A percentile compares a stretch with the other conserved stretches of the same genome.
Evolutionary conservation across 2,113 vertebrate species (phyloP).

Genomic region (Ploceus nigricollis): DNA sequence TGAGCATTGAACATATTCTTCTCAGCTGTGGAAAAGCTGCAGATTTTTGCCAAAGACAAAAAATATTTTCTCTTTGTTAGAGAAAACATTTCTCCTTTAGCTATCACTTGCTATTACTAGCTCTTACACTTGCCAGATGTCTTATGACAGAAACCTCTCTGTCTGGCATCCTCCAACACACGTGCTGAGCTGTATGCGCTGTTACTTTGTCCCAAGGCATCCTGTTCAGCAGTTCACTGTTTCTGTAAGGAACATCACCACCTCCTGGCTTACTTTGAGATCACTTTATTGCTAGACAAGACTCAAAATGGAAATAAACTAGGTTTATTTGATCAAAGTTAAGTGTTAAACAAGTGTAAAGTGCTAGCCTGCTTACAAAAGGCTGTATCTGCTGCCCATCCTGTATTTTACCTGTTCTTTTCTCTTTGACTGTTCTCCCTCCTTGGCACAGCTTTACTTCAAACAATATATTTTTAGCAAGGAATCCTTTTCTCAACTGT

Average conservation of each 20-base stretch:
- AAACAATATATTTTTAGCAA: background rate
- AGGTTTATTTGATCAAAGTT: background rate
- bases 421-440: background rate
- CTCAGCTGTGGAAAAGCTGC: background rate
- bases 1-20: background rate
- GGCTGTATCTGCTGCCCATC: background rate
- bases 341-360: background rate
- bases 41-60: background rate
- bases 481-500: background rate
- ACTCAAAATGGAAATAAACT: background rate
- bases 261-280: background rate
- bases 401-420: background rate
- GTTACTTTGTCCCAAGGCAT: background rate
- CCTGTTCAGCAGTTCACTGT: background rate
- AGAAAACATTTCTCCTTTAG: background rate
- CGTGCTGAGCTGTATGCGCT: fast-evolving
- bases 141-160: background rate
- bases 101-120: background rate
- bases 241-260: background rate
- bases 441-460: background rate
- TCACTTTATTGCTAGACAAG: background rate
- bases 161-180: background rate
- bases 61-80: background rate
- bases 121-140: background rate
- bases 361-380: background rate